Base-by-base conservation (phyloP, 2,888 invertebrate species). In the Beris chalybata region DNA sequence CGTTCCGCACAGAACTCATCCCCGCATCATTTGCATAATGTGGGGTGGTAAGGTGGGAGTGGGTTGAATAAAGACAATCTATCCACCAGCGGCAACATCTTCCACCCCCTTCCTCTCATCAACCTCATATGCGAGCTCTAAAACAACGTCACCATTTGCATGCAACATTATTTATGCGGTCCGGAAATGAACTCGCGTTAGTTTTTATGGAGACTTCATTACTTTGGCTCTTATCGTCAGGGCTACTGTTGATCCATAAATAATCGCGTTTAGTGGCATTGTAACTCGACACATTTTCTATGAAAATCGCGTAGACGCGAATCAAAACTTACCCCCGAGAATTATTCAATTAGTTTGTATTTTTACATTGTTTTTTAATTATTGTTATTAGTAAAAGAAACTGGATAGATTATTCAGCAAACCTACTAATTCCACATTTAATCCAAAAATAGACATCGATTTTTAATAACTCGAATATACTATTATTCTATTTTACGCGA, bases 111-210 rank as follows among this genome's bases (percentile, higher is more conserved):
- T 44, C 3, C 44, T 3, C n/a, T 44, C 44, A 44, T 44, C n/a
- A n/a, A 1, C 11, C 44, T 52, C 22, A 52, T 52, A 54, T 31
- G 54, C 9, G n/a, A 30, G 12, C 11, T 11, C 54, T 31, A 54
- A 7, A 4, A 12, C 54, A 31, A 11, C 56, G 22, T 30, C 52
- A 43, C 61, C 61, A 61, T 61, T 61, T 61, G 61, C 61, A 61
- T 61, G 61, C 61, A 61, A 61, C 61, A 61, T 61, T 61, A 61
- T 61, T 61, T 61, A 61, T 61, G 52, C 38, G 61, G 61, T 38
- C 52, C 61, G 61, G 61, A 61, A 61, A 61, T 61, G 61, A 61
- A 52, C 52, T 61, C 61, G 52, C 61, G 61, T 50, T 52, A 61
- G 61, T 61, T 61, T 61, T 61, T 52, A 52, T 52, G 52, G 47